Evolutionary conservation across 2,113 vertebrate species (phyloP).

Genomic region (Panthera tigris): DNA sequence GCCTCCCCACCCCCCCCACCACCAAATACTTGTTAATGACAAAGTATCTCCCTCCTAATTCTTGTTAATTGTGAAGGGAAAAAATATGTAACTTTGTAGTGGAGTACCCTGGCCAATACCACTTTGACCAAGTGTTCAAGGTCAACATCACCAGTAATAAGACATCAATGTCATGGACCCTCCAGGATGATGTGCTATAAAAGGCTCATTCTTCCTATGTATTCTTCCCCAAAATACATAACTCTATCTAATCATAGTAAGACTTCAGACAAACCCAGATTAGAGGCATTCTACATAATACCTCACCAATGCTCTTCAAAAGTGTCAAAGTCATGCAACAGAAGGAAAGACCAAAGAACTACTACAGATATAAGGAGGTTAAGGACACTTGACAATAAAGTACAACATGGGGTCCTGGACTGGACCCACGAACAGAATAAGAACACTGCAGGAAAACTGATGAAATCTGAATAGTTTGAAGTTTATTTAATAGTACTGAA

Average conservation of each 20-base stretch:
- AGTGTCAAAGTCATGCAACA: neutral
- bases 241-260: neutral
- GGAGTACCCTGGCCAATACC: neutral
- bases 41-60: neutral
- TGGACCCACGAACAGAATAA: neutral
- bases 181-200: neutral
- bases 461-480: neutral
- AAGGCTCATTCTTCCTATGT: neutral
- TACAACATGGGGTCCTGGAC: neutral
- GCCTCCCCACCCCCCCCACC: too few relatives aligned
- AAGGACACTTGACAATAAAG: neutral
- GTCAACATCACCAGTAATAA: neutral
- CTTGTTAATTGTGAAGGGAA: neutral
- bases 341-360: neutral
- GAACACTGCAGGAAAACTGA: neutral
- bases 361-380: neutral
- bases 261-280: neutral
- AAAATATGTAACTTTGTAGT: neutral
- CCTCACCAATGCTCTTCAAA: neutral
- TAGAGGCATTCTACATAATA: neutral
- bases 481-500: neutral
- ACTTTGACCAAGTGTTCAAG: neutral
- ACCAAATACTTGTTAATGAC: neutral
- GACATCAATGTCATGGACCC: neutral
- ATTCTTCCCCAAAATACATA: neutral